phyloP scores from a whole-genome alignment of 1,140 invertebrate species.

The Drosophila sp. region DNA sequence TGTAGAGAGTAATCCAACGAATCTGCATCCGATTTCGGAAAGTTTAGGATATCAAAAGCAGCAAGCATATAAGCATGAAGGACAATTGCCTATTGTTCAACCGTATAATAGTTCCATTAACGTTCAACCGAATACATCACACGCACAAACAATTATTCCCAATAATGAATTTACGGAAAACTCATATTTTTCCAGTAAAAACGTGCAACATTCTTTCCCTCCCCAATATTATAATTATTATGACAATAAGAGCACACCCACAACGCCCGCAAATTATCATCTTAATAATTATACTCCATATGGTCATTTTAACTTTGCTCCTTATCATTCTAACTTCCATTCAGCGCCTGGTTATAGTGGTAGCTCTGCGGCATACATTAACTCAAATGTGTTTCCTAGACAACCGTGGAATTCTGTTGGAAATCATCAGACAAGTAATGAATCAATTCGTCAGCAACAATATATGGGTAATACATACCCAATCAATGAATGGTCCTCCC shows the following conservation, averaged over 20 bases:
- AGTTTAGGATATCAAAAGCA: slow-evolving; percentile 56
- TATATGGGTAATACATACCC: slow-evolving; percentile 69
- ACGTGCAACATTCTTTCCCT: slow-evolving; percentile 65
- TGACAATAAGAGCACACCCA: slow-evolving; percentile 71
- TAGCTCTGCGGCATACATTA: slow-evolving; percentile 62
- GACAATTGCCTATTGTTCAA: slow-evolving; percentile 54
- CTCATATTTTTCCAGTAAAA: slow-evolving; percentile 63
- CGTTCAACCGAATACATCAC: slow-evolving; percentile 61
- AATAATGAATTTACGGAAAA: slow-evolving; percentile 52
- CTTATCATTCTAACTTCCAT: slow-evolving; percentile 74
- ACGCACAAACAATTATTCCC: slow-evolving; percentile 40
- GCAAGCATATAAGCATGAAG: slow-evolving; percentile 60
- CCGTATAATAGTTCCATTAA: slow-evolving; percentile 60
- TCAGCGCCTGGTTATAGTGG: slow-evolving; percentile 60
- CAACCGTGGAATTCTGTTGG: slow-evolving; percentile 70
- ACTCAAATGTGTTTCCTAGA: slow-evolving; percentile 72
- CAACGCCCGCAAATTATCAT: slow-evolving; percentile 59
- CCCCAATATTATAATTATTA: slow-evolving; percentile 78
- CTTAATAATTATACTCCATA: slow-evolving; percentile 72
- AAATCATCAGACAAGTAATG: slow-evolving; percentile 63
- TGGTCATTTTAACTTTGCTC: slow-evolving; percentile 70
- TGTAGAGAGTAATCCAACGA: slow-evolving; percentile 25
- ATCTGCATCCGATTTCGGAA: slow-evolving; percentile 55
- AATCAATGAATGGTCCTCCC: slow-evolving; percentile 72
- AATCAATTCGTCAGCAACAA: slow-evolving; percentile 66